phyloP scores from a whole-genome alignment of 2,113 vertebrate species.

The Colinus virginianus region DNA sequence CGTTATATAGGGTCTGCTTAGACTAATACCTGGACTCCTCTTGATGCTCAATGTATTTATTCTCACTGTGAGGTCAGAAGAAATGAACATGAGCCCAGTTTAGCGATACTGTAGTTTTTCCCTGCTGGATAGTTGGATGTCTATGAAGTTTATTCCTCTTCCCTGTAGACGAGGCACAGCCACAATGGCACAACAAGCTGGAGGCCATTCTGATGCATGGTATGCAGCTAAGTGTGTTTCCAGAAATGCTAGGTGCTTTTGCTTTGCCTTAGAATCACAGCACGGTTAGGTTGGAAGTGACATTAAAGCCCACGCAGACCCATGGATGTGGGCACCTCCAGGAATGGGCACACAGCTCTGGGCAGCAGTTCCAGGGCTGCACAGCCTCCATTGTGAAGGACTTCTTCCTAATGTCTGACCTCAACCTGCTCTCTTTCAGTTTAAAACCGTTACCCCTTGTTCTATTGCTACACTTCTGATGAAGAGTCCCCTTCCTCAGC shows the following conservation, averaged over 20 bases:
- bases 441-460: not conserved
- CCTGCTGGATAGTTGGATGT: not conserved
- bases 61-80: conserved; percentile 62
- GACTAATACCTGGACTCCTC: conserved; percentile 51
- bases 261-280: not conserved
- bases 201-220: not conserved
- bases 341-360: not conserved
- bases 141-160: not conserved
- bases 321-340: not conserved
- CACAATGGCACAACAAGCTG: rapidly evolving
- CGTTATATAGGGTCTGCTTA: conserved; percentile 34
- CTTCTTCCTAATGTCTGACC: not conserved
- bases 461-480: not conserved
- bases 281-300: not conserved
- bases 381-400: not conserved
- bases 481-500: not conserved
- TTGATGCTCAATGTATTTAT: conserved; percentile 45
- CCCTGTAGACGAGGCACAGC: not conserved
- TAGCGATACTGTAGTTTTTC: not conserved
- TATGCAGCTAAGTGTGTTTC: not conserved
- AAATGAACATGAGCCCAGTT: not conserved
- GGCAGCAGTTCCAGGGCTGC: not conserved
- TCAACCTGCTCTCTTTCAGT: not conserved
- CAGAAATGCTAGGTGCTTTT: not conserved
- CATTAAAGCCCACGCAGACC: not conserved